Evolutionary conservation across 2,797 vertebrate species (phyloP).

Genomic region (Lagorchestes hirsutus): DNA sequence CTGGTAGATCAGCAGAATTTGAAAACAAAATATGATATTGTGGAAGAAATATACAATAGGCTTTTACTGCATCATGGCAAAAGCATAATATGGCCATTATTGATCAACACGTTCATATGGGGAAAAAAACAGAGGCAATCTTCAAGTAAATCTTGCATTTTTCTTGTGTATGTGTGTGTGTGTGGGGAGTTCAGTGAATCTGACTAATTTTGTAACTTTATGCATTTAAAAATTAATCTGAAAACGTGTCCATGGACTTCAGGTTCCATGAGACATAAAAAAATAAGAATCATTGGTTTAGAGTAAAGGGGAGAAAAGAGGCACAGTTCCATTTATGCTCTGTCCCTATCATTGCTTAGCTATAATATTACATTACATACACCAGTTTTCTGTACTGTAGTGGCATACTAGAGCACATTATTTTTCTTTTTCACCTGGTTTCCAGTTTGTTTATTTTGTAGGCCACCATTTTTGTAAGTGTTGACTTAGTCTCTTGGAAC

Average conservation of each 20-base stretch:
- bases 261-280: not conserved
- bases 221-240: not conserved
- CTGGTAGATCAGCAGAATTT: not conserved
- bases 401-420: not conserved
- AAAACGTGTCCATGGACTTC: not conserved
- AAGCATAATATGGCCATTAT: not conserved
- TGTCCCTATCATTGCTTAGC: not conserved
- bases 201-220: not conserved
- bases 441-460: no score
- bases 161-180: not conserved
- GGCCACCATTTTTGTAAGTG: no score
- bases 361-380: not conserved
- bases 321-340: not conserved
- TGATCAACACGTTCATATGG: not conserved
- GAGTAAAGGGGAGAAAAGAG: rapidly evolving
- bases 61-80: not conserved
- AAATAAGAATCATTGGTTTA: not conserved
- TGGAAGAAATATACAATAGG: not conserved
- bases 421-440: no score
- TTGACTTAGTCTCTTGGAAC: no score
- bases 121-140: not conserved
- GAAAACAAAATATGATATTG: not conserved
- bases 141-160: not conserved
- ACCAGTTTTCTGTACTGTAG: not conserved
- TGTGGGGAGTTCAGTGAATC: not conserved